Percentiles rank a stretch among this genome's conserved stretches.
phyloP scores from a whole-genome alignment of 2,113 vertebrate genomes.

The Tinamus guttatus region DNA sequence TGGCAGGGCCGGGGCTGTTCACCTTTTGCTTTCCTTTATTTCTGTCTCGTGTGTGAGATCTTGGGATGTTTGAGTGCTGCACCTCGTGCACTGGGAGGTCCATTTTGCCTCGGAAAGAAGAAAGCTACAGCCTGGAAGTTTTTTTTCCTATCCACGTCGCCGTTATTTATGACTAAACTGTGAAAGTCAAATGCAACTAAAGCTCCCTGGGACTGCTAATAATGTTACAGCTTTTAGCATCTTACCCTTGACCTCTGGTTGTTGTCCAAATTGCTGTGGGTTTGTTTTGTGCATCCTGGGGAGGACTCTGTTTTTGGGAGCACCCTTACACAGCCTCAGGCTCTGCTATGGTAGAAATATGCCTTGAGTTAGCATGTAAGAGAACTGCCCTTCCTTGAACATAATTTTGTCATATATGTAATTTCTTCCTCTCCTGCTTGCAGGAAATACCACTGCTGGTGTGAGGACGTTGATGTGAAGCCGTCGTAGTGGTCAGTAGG shows the following conservation, averaged over 20 bases:
- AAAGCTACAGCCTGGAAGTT: background rate
- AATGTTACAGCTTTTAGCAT: background rate
- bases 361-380: background rate
- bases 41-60: too few relatives aligned
- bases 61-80: too few relatives aligned
- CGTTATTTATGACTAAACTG: background rate
- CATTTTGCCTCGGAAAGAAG: background rate
- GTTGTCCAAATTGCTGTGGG: background rate
- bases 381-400: background rate
- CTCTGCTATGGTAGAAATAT: background rate
- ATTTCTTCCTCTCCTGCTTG: background rate
- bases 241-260: background rate
- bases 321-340: background rate
- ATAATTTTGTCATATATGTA: background rate
- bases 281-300: background rate
- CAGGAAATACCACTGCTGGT: background rate
- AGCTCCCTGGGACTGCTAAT: background rate
- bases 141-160: background rate
- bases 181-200: background rate
- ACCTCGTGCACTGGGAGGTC: background rate
- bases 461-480: background rate
- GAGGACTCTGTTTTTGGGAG: accelerated
- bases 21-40: too few relatives aligned
- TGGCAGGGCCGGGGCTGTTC: too few relatives aligned
- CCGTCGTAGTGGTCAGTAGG: background rate